These are phyloP conservation scores for Eremophila alpestris DNA, from an alignment of 2,797 vertebrate genomes.

Conservation along the genomic window DNA sequence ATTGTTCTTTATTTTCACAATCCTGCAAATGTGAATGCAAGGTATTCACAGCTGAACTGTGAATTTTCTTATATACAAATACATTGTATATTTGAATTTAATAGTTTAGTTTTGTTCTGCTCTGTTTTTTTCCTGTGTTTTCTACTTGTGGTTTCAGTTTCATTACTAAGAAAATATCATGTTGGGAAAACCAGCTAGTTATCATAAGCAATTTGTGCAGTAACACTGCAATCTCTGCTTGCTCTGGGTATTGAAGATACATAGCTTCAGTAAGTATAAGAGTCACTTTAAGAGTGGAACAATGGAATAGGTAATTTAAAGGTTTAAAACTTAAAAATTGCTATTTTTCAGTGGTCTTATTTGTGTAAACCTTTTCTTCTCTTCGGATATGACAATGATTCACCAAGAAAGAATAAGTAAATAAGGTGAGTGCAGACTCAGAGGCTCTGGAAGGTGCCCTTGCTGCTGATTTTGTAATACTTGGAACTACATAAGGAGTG, in stretches of 20 bases:
- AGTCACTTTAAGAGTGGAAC: neutral
- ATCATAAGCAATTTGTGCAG: neutral
- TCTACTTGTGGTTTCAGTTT: neutral
- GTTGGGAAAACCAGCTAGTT: neutral
- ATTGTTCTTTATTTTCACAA: neutral
- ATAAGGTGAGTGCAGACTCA: neutral
- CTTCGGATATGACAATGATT: neutral
- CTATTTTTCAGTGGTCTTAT: neutral
- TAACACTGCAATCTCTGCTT: neutral
- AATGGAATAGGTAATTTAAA: neutral
- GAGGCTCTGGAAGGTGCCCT: neutral
- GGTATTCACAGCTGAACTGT: neutral
- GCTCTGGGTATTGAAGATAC: neutral
- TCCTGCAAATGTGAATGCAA: neutral
- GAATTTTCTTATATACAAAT: neutral
- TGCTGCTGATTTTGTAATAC: neutral
- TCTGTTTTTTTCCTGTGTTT: neutral
- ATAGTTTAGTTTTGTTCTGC: neutral
- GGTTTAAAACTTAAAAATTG: neutral
- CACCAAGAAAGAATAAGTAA: neutral
- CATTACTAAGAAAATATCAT: neutral
- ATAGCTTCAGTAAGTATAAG: neutral
- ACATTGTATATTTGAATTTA: neutral
- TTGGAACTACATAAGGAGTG: neutral
- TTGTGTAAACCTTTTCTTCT: neutral